These are phyloP conservation scores for Aphelenchoides bicaudatus DNA, from an alignment of 2,888 invertebrate species.

Conservation along the genomic window DNA sequence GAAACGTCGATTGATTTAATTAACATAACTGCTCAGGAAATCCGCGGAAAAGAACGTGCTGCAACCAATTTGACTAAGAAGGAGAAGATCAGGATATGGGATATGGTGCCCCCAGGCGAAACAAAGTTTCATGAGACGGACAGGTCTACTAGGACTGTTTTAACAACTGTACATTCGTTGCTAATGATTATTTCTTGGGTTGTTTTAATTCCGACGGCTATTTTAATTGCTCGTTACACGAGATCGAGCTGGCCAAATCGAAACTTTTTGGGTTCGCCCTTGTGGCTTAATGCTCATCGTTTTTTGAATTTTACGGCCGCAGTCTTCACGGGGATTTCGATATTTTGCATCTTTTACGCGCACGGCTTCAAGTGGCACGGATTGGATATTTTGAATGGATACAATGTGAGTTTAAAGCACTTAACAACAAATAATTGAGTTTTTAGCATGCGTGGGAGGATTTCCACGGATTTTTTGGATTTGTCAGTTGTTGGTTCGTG, in stretches of 20 bases:
- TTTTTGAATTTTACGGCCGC: conserved; percentile 36
- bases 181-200: conserved; percentile 22
- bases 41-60: neutral
- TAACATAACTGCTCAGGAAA: neutral
- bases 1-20: conserved; percentile 9
- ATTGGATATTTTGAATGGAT: conserved; percentile 8
- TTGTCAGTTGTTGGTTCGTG: conserved; percentile 6
- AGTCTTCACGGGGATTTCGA: conserved; percentile 31
- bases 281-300: conserved; percentile 44
- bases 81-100: conserved; percentile 1
- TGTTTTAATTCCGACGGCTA: conserved; percentile 18
- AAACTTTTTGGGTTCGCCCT: conserved; percentile 29
- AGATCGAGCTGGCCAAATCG: conserved; percentile 35
- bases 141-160: neutral
- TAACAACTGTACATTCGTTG: neutral
- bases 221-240: conserved; percentile 18
- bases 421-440: neutral
- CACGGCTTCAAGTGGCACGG: conserved; percentile 39
- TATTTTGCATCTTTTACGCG: conserved; percentile 38
- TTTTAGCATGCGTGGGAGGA: conserved; percentile 1
- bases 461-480: conserved; percentile 11
- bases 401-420: no score
- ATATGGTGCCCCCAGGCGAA: conserved; percentile 6
- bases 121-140: neutral
- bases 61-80: neutral